Evolutionary conservation across 2,113 vertebrate species (phyloP).

Genomic region (Castor canadensis): DNA sequence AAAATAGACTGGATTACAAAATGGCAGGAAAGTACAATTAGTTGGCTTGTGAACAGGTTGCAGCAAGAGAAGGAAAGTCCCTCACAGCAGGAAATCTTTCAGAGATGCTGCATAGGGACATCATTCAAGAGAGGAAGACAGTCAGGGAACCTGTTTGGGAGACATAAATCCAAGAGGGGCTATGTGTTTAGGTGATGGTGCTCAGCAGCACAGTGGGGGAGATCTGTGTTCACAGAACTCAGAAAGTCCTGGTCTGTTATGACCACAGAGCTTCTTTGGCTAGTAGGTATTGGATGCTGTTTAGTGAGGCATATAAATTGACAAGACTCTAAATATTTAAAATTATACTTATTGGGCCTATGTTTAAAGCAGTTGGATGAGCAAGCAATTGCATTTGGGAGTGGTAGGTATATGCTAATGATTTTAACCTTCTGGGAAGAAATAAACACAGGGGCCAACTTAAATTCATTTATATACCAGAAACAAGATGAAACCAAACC

Average conservation of each 20-base stretch:
- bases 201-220: accelerated
- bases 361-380: not conserved
- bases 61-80: too few relatives aligned
- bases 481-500: not conserved
- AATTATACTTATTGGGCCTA: not conserved
- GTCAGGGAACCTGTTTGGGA: not conserved
- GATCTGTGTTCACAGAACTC: not conserved
- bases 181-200: too few relatives aligned
- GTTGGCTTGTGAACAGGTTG: not conserved
- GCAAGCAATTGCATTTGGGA: not conserved
- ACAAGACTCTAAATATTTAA: not conserved
- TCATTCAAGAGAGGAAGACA: too few relatives aligned
- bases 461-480: not conserved
- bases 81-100: not conserved
- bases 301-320: not conserved
- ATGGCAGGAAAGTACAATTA: not conserved
- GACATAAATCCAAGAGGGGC: not conserved
- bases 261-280: not conserved
- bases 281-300: not conserved
- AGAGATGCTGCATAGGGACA: not conserved
- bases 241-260: not conserved
- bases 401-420: not conserved
- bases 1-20: not conserved
- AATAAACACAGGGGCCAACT: not conserved
- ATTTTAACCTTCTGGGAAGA: not conserved